A percentile compares a stretch with the other conserved stretches of the same genome.
phyloP scores from a whole-genome alignment of 2,797 vertebrate species.

The Forpus xanthops region DNA sequence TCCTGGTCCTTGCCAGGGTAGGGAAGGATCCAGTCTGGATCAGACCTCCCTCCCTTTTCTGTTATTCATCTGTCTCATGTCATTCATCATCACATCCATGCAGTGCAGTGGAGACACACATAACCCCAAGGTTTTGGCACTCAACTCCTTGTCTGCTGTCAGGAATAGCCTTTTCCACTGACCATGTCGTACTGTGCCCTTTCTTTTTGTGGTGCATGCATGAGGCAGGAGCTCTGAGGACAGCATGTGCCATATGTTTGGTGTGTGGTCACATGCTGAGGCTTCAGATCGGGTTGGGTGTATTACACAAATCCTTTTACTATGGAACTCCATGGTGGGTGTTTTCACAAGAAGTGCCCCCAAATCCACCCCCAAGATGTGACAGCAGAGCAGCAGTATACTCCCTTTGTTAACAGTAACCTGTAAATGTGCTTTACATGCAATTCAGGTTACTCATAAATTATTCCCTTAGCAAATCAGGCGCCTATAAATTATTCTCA shows the following conservation, averaged over 20 bases:
- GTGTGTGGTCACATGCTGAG: background rate
- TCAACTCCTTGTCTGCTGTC: background rate
- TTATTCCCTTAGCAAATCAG: slow-evolving; percentile 42
- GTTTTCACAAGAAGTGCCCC: background rate
- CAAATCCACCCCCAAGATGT: background rate
- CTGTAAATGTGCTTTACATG: background rate
- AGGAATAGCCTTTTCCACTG: background rate
- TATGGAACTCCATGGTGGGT: background rate
- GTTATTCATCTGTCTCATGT: rapidly evolving
- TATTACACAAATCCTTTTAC: background rate
- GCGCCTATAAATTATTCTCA: slow-evolving; percentile 52
- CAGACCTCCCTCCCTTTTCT: background rate
- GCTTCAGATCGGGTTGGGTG: background rate
- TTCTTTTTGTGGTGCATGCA: background rate
- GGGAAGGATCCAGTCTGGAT: background rate
- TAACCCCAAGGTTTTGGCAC: background rate
- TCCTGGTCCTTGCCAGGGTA: background rate
- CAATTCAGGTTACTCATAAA: slow-evolving; percentile 13
- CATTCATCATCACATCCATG: background rate
- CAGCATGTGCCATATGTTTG: rapidly evolving
- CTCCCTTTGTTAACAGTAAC: background rate
- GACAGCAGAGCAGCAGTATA: background rate
- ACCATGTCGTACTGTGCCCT: background rate
- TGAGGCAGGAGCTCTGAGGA: background rate
- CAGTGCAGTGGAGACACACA: background rate